phyloP scores from a whole-genome alignment of 2,888 invertebrate genomes.

The Caenorhabditis sp. region DNA sequence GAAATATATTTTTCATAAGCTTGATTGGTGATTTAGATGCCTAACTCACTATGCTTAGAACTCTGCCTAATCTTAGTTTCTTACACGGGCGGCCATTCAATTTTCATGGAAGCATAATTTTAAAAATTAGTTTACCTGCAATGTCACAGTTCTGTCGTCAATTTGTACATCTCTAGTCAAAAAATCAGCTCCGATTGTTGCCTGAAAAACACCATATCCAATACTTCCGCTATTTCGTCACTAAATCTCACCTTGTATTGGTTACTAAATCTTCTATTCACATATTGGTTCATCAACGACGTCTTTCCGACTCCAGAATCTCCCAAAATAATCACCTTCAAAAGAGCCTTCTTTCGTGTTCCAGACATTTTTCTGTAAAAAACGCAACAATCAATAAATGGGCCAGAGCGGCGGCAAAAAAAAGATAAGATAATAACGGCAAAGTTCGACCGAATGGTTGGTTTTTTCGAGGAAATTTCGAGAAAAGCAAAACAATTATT shows the following conservation, averaged over 20 bases:
- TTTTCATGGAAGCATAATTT: background rate
- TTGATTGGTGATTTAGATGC: too few relatives aligned
- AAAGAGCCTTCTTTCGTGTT: constrained; percentile 67
- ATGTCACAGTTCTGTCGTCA: constrained; percentile 97
- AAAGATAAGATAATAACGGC: background rate
- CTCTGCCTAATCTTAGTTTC: too few relatives aligned
- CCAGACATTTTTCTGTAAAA: constrained; percentile 40
- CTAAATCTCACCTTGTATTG: constrained; percentile 84
- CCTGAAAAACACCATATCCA: too few relatives aligned
- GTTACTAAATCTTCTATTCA: constrained; percentile 98
- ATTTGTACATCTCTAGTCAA: constrained; percentile 93
- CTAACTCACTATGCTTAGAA: too few relatives aligned
- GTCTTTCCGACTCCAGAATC: constrained; percentile 90
- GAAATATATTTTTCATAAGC: too few relatives aligned
- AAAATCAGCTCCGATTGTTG: constrained; percentile 99
- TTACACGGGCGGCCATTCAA: too few relatives aligned
- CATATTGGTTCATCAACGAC: constrained; percentile 99
- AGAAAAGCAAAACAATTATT: background rate
- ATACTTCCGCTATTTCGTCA: too few relatives aligned
- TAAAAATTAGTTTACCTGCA: constrained; percentile 77
- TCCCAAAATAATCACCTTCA: constrained; percentile 66
- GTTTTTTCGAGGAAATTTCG: background rate
- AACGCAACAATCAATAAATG: background rate
- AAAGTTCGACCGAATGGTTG: background rate
- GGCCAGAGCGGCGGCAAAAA: background rate